Conservation (phyloP, 2,113 vertebrate species). For the Arenaria interpres region DNA sequence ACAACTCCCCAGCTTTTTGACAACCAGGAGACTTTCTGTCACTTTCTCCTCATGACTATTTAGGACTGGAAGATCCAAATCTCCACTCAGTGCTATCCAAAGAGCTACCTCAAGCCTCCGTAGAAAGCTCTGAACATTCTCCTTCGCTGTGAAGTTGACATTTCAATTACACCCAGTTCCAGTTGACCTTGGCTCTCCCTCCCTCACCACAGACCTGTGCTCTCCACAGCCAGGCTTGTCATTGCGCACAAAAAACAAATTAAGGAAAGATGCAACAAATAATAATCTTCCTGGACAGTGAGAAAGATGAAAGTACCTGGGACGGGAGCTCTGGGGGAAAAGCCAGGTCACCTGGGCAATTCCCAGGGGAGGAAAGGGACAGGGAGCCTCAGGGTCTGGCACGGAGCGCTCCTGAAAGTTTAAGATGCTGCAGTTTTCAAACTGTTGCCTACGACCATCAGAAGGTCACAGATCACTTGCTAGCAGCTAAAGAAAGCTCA, state of each 20-base stretch:
- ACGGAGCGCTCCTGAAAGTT: neutral
- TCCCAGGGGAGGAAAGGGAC: neutral
- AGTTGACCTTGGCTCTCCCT: neutral
- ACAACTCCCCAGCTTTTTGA: neutral
- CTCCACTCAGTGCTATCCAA: neutral
- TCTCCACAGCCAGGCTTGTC: neutral
- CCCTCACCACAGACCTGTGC: conserved; percentile 7
- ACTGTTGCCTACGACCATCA: accelerated
- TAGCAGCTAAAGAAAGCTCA: neutral
- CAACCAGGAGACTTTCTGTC: neutral
- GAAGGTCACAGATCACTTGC: neutral
- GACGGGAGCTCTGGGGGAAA: neutral
- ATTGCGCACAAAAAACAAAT: neutral
- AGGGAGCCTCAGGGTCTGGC: neutral
- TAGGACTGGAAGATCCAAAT: neutral
- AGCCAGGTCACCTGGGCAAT: neutral
- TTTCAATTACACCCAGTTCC: neutral
- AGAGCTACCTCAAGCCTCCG: neutral
- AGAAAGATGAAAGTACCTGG: neutral
- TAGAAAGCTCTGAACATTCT: neutral
- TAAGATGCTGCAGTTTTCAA: neutral
- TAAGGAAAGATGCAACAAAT: neutral
- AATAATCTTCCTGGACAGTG: neutral
- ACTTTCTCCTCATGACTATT: neutral
- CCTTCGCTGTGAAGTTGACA: neutral